These are phyloP conservation scores for Ashinkailepas kermadecensis DNA, from an alignment of 2,888 invertebrate genomes.

Conservation along the genomic window DNA sequence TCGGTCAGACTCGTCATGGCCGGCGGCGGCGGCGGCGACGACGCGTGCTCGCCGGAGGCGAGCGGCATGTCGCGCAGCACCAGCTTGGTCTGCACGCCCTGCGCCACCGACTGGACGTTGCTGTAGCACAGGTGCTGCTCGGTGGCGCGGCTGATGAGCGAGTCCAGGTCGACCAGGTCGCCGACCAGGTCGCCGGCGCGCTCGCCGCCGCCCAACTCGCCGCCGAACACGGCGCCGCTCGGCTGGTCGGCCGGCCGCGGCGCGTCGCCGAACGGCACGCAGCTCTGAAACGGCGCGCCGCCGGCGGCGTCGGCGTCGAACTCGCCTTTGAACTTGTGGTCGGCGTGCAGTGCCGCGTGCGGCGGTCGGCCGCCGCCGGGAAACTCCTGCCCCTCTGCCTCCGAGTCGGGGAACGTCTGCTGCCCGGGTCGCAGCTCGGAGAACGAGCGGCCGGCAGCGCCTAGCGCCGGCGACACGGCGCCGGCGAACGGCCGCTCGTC, in stretches of 20 bases:
- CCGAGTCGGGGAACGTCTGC: not conserved
- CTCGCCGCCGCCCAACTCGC: not conserved
- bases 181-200: not conserved
- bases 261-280: not conserved
- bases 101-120: conserved; percentile 16
- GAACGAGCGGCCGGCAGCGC: too few relatives aligned
- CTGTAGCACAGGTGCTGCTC: conserved; percentile 5
- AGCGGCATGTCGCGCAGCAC: not conserved
- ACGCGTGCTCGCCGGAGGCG: not conserved
- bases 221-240: not conserved
- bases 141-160: conserved; percentile 36
- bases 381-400: conserved; percentile 34
- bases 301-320: not conserved
- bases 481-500: too few relatives aligned
- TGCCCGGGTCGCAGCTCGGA: too few relatives aligned
- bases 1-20: not conserved
- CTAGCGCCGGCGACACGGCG: too few relatives aligned
- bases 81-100: conserved; percentile 23
- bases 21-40: not conserved
- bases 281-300: not conserved
- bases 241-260: not conserved
- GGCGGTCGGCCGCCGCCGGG: conserved; percentile 38
- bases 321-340: conserved; percentile 44
- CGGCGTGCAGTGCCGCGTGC: conserved; percentile 38
- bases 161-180: conserved; percentile 2